Evolutionary conservation across 2,113 vertebrate genomes (phyloP), one percentile per base, ranked within the genome.

Genomic region (Tringa solitaria): DNA sequence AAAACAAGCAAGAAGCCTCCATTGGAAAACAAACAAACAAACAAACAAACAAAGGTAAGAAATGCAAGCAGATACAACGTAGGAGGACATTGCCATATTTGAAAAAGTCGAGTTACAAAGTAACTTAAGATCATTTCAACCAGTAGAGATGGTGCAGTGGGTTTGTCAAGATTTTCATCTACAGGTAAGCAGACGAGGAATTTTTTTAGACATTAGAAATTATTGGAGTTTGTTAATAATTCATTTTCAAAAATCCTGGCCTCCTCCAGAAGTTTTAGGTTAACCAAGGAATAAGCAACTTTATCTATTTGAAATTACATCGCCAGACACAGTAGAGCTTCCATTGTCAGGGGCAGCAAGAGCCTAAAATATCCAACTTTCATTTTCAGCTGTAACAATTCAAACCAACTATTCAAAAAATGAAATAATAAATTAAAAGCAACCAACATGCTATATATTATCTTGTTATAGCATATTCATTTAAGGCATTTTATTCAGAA

Each of bases 271-370:
- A 67, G 30, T 89, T 92, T 70, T 57, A 94, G 61, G 33, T 89
- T 91, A 92, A 83, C 51, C 43, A 92, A 68, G 94, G 72, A 90
- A 75, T 45, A 83, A 78, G 65, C 13, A 92, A 41, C 78, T 94
- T 4, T n/a, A 61, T 79, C 35, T 89, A 6, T 87, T 72, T 84
- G 57, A 87, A 87, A 87, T 92, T 79, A 93, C 48, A 53, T 92
- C n/a, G 92, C 81, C 77, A 78, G 78, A 72, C 72, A 78, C 4
- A 3, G 83, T 8, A n/a, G 23, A 90, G 39, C 23, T 94, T 82
- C 74, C 45, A 45, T 27, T 65, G 39, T 76, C 17, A 43, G 12
- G 32, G 33, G 19, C 57, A 93, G 87, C 18, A 87, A 76, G 22
- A 82, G 23, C 24, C 65, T 79, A 84, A 75, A 14, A 18, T 41